Evolutionary conservation across 2,888 invertebrate species (phyloP).

Genomic region (Himalopsyche tibetana): DNA sequence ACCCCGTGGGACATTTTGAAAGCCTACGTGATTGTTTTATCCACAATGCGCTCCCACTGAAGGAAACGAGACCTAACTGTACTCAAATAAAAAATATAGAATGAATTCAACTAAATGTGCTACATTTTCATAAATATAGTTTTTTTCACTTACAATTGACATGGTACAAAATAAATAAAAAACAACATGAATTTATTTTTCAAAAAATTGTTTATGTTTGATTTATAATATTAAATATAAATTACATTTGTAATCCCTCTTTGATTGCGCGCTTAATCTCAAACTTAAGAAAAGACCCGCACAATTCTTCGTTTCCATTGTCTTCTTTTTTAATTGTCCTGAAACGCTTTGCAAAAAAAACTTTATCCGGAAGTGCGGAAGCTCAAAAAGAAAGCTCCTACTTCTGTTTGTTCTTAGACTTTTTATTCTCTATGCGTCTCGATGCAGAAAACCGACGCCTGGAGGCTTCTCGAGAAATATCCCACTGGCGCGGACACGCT

Average conservation of each 20-base stretch:
- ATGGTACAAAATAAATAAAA: too few relatives aligned
- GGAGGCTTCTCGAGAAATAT: not conserved
- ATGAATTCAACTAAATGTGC: too few relatives aligned
- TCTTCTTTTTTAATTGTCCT: slow-evolving; percentile 13
- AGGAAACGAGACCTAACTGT: too few relatives aligned
- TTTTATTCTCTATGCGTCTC: slow-evolving; percentile 41
- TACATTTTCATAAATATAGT: too few relatives aligned
- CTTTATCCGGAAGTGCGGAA: slow-evolving; percentile 42
- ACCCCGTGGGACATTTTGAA: too few relatives aligned
- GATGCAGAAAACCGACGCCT: slow-evolving; percentile 42
- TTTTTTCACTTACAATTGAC: too few relatives aligned
- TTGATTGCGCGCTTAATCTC: not conserved
- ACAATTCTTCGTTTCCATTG: not conserved
- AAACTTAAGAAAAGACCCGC: not conserved
- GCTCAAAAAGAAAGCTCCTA: slow-evolving; percentile 11
- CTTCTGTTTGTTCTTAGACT: not conserved
- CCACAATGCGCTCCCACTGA: too few relatives aligned
- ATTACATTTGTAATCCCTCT: not conserved
- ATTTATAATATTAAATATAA: not conserved
- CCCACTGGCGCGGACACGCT: slow-evolving; percentile 29
- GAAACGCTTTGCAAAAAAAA: slow-evolving; percentile 35
- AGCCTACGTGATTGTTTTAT: too few relatives aligned
- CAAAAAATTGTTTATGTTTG: too few relatives aligned
- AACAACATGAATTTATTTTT: too few relatives aligned
- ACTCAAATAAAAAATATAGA: too few relatives aligned